phyloP scores from a whole-genome alignment of 2,113 vertebrate genomes.

The Excalfactoria chinensis region DNA sequence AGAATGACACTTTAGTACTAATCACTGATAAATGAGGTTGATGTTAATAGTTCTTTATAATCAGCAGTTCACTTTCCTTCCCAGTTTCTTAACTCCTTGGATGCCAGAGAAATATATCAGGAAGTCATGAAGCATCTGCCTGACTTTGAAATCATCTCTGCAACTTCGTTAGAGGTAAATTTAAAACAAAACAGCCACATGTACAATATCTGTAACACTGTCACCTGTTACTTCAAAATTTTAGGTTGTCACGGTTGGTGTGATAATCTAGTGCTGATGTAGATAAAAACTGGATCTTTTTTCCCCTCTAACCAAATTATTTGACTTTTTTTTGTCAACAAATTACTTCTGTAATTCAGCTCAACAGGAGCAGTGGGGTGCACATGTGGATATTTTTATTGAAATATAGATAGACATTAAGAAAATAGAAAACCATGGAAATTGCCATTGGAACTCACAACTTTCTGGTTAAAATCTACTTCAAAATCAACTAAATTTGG shows the following conservation, averaged over 20 bases:
- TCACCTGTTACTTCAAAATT: fast-evolving
- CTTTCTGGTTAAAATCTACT: not conserved
- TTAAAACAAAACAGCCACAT: not conserved
- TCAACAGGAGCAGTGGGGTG: not conserved
- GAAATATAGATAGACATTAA: not conserved
- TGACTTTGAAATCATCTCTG: slow-evolving; percentile 86
- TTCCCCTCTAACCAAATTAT: not conserved
- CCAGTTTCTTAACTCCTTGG: slow-evolving; percentile 91
- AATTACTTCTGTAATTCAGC: not conserved
- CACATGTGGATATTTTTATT: not conserved
- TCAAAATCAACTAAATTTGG: not conserved
- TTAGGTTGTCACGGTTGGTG: not conserved
- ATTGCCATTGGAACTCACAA: not conserved
- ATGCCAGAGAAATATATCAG: slow-evolving; percentile 91
- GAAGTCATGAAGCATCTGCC: slow-evolving; percentile 90
- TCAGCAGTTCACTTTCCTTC: slow-evolving; percentile 40
- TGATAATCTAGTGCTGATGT: not conserved
- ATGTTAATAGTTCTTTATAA: not conserved
- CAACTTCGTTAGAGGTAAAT: slow-evolving; percentile 85
- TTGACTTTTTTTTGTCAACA: not conserved
- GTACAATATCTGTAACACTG: not conserved
- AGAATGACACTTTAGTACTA: not conserved
- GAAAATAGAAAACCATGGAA: not conserved
- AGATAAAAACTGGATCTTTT: not conserved
- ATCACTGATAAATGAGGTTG: not conserved